Conservation (phyloP, 2,113 vertebrate genomes). For the Etheostoma spectabile region DNA sequence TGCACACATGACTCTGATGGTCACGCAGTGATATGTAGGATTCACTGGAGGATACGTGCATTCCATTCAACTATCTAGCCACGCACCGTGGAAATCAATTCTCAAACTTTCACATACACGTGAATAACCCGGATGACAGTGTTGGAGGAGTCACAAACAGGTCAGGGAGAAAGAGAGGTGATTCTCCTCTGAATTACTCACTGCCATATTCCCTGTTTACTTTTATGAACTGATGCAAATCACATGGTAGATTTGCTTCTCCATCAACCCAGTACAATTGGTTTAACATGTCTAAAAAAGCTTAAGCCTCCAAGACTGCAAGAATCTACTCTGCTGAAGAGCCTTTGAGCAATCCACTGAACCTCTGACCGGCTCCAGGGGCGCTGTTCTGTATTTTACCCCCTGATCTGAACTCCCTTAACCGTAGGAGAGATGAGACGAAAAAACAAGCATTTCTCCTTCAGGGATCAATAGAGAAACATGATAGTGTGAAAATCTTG, state of each 20-base stretch:
- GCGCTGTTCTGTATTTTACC: constrained; percentile 22
- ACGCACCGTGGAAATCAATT: constrained; percentile 31
- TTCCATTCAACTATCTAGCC: constrained; percentile 17
- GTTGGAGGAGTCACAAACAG: constrained; percentile 16
- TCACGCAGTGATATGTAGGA: neutral
- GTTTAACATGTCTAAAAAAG: neutral
- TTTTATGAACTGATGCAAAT: neutral
- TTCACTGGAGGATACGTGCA: constrained; percentile 13
- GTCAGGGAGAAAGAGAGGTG: neutral
- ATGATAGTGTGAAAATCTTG: constrained; percentile 2
- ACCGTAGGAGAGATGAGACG: neutral
- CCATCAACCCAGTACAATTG: too few species aligned
- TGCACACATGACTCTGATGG: constrained; percentile 14
- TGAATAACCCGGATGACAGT: constrained; percentile 2
- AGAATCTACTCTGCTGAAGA: constrained; percentile 10
- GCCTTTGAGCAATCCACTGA: constrained; percentile 11
- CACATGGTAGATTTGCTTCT: neutral
- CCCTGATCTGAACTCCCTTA: constrained; percentile 38
- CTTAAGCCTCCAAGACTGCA: neutral
- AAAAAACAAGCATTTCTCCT: constrained; percentile 40
- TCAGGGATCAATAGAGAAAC: constrained; percentile 46
- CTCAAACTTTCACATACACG: neutral
- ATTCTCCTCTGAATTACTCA: neutral
- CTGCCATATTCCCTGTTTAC: neutral
- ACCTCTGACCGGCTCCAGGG: constrained; percentile 6